A percentile compares a stretch with the other conserved stretches of the same genome.
phyloP scores from a whole-genome alignment of 2,888 invertebrate species.

The Callinectes sapidus region DNA sequence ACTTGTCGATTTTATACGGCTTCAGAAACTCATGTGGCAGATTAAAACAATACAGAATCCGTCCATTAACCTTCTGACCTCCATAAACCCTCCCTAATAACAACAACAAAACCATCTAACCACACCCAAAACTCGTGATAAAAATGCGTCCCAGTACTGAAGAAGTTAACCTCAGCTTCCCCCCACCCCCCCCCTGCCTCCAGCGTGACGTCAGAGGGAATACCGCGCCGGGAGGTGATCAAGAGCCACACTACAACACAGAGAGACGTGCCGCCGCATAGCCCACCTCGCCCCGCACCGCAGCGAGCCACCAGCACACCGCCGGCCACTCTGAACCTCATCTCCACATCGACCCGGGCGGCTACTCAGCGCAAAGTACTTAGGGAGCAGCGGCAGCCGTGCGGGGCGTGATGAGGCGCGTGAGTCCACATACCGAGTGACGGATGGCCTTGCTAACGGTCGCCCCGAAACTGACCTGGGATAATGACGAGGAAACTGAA shows the following conservation, averaged over 20 bases:
- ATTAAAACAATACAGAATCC: too few relatives aligned
- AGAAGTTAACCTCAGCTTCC: too few relatives aligned
- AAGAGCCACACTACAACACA: background rate
- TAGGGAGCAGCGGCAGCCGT: background rate
- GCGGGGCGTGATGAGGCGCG: background rate
- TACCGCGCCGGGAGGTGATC: too few relatives aligned
- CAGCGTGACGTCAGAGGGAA: too few relatives aligned
- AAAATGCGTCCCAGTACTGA: too few relatives aligned
- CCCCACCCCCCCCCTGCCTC: too few relatives aligned
- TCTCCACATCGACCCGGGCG: background rate
- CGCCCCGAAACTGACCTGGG: background rate
- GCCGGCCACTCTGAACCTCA: background rate
- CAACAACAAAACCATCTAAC: too few relatives aligned
- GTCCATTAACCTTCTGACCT: too few relatives aligned
- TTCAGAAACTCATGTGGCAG: too few relatives aligned
- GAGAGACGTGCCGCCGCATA: slow-evolving; percentile 4
- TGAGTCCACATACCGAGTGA: background rate
- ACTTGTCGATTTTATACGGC: too few relatives aligned
- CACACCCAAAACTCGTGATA: too few relatives aligned
- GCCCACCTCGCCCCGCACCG: background rate
- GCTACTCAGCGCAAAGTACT: background rate
- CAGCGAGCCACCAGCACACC: background rate
- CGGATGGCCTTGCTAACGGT: background rate
- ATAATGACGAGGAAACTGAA: background rate
- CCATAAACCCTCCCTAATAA: too few relatives aligned